A percentile compares a stretch with the other conserved stretches of the same genome.
Evolutionary conservation across 2,113 vertebrate species (phyloP).

Genomic region (Saccopteryx bilineata): DNA sequence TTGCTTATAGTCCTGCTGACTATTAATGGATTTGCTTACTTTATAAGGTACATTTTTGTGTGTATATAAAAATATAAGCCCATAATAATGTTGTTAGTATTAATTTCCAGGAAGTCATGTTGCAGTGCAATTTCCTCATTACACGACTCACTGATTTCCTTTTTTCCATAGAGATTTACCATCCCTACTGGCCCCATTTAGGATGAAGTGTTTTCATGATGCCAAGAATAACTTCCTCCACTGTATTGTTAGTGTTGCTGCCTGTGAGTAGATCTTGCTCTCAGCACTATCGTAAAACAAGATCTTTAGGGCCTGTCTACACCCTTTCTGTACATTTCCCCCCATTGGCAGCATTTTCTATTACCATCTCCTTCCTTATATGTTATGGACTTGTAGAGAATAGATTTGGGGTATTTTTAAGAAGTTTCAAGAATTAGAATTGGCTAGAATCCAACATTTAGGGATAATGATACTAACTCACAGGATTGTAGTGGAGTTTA

Average conservation of each 20-base stretch:
- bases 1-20: conserved; percentile 73
- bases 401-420: conserved; percentile 11
- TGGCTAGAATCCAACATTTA: background rate
- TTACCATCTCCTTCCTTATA: background rate
- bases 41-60: conserved; percentile 77
- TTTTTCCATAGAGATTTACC: conserved; percentile 71
- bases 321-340: background rate
- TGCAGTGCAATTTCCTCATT: conserved; percentile 75
- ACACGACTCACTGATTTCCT: conserved; percentile 73
- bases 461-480: background rate
- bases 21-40: conserved; percentile 79
- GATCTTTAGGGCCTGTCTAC: conserved; percentile 10
- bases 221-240: conserved; percentile 71
- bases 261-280: conserved; percentile 45
- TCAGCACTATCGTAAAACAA: conserved; percentile 45
- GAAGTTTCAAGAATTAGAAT: conserved; percentile 53
- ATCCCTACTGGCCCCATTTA: conserved; percentile 62
- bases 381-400: background rate
- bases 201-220: conserved; percentile 74
- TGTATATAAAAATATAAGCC: conserved; percentile 59
- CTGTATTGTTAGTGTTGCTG: conserved; percentile 51
- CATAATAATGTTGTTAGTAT: conserved; percentile 71
- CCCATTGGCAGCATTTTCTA: background rate
- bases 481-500: background rate
- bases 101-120: conserved; percentile 80